Percentiles rank a stretch among this genome's conserved stretches.
phyloP scores from a whole-genome alignment of 2,888 invertebrate genomes.

The Drosophila eohydei region DNA sequence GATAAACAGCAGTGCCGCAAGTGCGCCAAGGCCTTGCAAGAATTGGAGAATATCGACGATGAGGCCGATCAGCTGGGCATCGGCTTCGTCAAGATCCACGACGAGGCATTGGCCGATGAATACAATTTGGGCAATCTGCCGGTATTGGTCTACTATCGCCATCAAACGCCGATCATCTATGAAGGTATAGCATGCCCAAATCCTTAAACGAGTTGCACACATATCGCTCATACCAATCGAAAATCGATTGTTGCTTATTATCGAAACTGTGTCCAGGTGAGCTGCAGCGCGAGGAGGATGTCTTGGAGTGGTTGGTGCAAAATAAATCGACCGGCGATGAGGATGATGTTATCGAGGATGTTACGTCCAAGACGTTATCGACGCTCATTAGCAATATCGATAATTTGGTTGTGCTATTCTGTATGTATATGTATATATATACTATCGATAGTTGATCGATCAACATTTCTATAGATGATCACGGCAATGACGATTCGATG shows the following conservation, averaged over 20 bases:
- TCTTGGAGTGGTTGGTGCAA: conserved; percentile 96
- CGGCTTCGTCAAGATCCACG: conserved; percentile 97
- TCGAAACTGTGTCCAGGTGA: conserved; percentile 87
- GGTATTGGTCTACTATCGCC: conserved; percentile 95
- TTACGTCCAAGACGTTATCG: conserved; percentile 94
- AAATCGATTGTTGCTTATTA: conserved; percentile 17
- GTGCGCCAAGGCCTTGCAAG: conserved; percentile 95
- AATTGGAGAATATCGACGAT: conserved; percentile 97
- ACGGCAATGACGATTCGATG: conserved; percentile 95
- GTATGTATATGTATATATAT: conserved; percentile 87
- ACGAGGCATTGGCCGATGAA: conserved; percentile 95
- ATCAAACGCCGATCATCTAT: conserved; percentile 97
- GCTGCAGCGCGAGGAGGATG: conserved; percentile 95
- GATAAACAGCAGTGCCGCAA: conserved; percentile 97
- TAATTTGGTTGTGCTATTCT: conserved; percentile 95
- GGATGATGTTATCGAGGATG: conserved; percentile 97
- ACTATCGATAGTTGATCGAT: conserved; percentile 9
- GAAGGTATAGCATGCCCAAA: conserved; percentile 88
- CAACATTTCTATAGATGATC: conserved; percentile 89
- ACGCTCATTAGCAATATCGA: conserved; percentile 95
- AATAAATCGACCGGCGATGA: conserved; percentile 97
- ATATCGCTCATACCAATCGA: conserved; percentile 13
- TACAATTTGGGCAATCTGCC: conserved; percentile 95
- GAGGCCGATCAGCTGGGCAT: conserved; percentile 97
- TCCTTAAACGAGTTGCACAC: conserved; percentile 1